Conservation (phyloP, 2,797 vertebrate species). For the Rousettus madagascariensis region DNA sequence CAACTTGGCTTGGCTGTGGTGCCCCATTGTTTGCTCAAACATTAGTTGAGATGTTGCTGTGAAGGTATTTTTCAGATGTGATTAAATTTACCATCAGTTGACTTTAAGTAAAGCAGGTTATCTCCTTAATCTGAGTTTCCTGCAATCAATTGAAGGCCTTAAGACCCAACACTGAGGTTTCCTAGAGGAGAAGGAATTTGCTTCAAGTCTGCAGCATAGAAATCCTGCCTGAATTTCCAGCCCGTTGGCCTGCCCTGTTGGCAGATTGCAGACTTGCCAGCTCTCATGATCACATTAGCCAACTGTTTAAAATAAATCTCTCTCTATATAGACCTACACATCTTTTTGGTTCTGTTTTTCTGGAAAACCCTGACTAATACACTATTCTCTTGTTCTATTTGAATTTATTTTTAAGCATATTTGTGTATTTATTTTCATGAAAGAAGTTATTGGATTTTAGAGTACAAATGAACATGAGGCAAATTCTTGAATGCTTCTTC, state of each 20-base stretch:
- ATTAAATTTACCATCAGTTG: not conserved
- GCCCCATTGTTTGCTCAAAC: not conserved
- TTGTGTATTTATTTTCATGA: not conserved
- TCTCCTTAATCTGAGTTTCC: not conserved
- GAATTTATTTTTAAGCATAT: not conserved
- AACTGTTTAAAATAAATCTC: not conserved
- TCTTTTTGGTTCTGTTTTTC: not conserved
- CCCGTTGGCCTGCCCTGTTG: not conserved
- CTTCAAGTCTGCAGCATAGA: not conserved
- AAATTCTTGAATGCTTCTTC: not conserved
- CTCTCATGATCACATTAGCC: not conserved
- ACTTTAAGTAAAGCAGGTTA: not conserved
- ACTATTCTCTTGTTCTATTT: not conserved
- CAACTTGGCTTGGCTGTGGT: not conserved
- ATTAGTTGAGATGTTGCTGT: not conserved
- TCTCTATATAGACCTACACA: fast-evolving
- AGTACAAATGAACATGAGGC: not conserved
- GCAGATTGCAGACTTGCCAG: not conserved
- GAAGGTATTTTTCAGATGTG: not conserved
- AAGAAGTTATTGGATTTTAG: not conserved
- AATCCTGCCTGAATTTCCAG: not conserved
- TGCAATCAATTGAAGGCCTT: not conserved
- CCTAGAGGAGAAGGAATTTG: not conserved
- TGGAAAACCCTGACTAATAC: not conserved
- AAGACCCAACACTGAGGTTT: not conserved